phyloP scores from a whole-genome alignment of 2,797 vertebrate genomes.

The Acomys russatus region DNA sequence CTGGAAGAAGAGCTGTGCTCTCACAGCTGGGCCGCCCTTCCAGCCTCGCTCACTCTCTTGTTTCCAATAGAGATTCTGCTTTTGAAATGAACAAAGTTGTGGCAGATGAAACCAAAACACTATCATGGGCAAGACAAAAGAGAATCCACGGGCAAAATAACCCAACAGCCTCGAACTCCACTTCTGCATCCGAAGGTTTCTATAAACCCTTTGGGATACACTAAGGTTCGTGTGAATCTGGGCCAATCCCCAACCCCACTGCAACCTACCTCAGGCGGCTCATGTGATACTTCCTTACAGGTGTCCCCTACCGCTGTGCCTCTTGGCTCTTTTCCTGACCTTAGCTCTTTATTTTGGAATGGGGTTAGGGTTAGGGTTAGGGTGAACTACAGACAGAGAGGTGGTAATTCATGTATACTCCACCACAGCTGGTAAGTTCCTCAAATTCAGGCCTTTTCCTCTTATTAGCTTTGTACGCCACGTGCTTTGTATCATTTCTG shows the following conservation, averaged over 20 bases:
- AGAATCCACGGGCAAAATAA: background rate
- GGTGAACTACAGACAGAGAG: background rate
- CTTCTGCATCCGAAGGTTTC: background rate
- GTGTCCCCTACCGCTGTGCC: background rate
- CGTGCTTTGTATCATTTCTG: background rate
- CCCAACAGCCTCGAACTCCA: background rate
- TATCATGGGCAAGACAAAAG: background rate
- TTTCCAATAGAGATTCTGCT: background rate
- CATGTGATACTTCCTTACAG: background rate
- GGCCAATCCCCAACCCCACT: background rate
- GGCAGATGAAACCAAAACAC: background rate
- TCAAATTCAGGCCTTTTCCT: background rate
- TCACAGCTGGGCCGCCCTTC: background rate
- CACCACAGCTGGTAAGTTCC: background rate
- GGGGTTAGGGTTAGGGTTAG: background rate
- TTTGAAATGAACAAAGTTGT: constrained; percentile 26
- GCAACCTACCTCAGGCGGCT: background rate
- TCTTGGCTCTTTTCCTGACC: background rate
- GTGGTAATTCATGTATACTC: background rate
- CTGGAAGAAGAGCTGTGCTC: background rate
- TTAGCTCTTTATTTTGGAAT: background rate
- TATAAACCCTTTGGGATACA: background rate
- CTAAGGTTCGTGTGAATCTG: background rate
- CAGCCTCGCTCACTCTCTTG: background rate
- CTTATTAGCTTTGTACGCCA: background rate